These are phyloP conservation scores for Autographa pulchrina DNA, from an alignment of 2,888 invertebrate species.

Conservation along the genomic window DNA sequence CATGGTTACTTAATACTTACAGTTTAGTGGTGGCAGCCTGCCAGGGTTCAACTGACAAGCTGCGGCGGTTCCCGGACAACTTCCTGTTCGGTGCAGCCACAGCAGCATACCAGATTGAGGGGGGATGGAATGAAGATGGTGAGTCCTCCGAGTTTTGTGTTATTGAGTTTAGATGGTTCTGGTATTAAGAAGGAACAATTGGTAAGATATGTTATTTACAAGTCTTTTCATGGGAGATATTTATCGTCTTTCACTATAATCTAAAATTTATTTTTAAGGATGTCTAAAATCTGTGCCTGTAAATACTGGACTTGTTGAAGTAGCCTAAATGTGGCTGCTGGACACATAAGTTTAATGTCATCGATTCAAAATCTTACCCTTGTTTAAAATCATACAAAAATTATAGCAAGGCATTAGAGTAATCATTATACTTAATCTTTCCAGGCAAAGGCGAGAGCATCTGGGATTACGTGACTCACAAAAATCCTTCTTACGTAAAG, in stretches of 20 bases:
- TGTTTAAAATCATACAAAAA: not conserved
- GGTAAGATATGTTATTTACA: no score
- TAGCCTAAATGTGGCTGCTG: no score
- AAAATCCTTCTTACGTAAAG: slow-evolving; percentile 59
- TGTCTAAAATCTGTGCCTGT: no score
- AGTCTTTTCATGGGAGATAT: no score
- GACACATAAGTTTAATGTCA: no score
- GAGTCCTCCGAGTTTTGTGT: not conserved
- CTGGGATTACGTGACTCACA: slow-evolving; percentile 72
- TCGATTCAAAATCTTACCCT: not conserved
- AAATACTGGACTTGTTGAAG: no score
- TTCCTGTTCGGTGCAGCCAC: slow-evolving; percentile 72
- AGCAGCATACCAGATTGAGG: slow-evolving; percentile 73
- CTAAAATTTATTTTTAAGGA: no score
- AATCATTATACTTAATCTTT: not conserved
- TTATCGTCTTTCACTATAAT: no score
- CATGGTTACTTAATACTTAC: not conserved
- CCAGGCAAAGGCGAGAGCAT: slow-evolving; percentile 70
- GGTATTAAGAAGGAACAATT: no score
- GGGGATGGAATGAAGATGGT: slow-evolving; percentile 73
- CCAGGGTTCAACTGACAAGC: not conserved
- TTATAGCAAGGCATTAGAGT: not conserved
- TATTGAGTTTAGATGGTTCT: no score
- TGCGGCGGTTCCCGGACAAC: slow-evolving; percentile 46
- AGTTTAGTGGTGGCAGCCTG: slow-evolving; percentile 37